Base-by-base conservation (phyloP, 2,797 vertebrate species). In the Phataginus tetradactyla region DNA sequence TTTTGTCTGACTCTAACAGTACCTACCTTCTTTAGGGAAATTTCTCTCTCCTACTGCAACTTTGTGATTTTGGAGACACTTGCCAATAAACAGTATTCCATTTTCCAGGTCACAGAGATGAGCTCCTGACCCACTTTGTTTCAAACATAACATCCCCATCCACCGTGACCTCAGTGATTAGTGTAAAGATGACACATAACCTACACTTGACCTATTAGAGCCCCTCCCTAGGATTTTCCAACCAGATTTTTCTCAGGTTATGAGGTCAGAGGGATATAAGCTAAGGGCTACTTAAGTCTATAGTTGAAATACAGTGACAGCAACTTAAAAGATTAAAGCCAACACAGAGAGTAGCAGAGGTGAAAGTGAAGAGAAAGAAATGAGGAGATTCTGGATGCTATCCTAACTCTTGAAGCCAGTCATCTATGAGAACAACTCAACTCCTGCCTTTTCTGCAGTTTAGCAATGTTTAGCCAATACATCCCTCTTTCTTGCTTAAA, bases 301-400 rank as follows among this genome's bases (percentile, higher is more conserved):
- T 66, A 8, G n/a, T 9, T 75, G 87, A 92, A 77, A 86, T 53
- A 53, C 45, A 34, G 27, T 95, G 68, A 68, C 29, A 61, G 55
- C 39, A 59, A 64, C 49, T 86, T 86, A 80, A 55, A 85, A 91
- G 72, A 88, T 69, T 71, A 88, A 95, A 85, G 55, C 14, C 66
- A 71, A 71, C 39, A 88, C 14, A 72, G n/a, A 61, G n/a, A 94
- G 25, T 87, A 78, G 68, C 55, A 90, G 75, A 79, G 72, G 49
- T 81, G 23, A 93, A 71, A 45, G 5, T 51, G 42, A 78, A 55
- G 77, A 93, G 64, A 86, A 86, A 93, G 66, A 86, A 91, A 64
- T 27, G 42, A 85, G 42, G 34, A 80, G 64, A 81, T 68, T 74
- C 61, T 42, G 34, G 27, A 77, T 77, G 45, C 29, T 45, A 53